Evolutionary conservation across 1,140 invertebrate genomes (phyloP).

Genomic region (Elymnias hypermnestra): DNA sequence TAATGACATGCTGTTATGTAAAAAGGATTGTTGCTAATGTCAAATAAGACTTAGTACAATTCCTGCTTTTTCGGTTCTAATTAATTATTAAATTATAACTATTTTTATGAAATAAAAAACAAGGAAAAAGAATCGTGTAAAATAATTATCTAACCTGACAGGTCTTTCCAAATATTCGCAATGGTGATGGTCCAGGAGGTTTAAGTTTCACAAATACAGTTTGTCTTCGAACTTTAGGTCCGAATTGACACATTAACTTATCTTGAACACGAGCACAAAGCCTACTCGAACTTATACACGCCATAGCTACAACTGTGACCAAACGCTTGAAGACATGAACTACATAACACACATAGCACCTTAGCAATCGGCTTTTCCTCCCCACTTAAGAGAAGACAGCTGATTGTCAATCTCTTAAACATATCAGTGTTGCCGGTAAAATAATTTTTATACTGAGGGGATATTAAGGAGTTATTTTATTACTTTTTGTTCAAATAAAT

Average conservation of each 20-base stretch:
- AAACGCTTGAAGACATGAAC: constrained; percentile 72
- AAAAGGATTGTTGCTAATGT: constrained; percentile 36
- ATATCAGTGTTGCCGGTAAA: constrained; percentile 33
- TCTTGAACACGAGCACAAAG: constrained; percentile 85
- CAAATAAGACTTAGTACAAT: constrained; percentile 4
- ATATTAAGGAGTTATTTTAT: neutral
- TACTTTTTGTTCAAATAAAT: no score
- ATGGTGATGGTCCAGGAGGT: constrained; percentile 74
- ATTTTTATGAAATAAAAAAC: neutral
- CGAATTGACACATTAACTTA: constrained; percentile 84
- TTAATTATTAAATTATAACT: neutral
- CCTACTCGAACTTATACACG: constrained; percentile 86
- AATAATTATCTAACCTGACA: constrained; percentile 70
- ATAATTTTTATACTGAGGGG: neutral
- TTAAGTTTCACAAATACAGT: constrained; percentile 80
- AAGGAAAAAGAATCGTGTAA: constrained; percentile 21
- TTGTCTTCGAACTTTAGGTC: constrained; percentile 80
- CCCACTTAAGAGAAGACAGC: constrained; percentile 72
- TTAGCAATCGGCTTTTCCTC: constrained; percentile 60
- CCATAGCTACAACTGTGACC: constrained; percentile 84
- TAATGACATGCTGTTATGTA: constrained; percentile 70
- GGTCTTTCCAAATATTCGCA: constrained; percentile 74
- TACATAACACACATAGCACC: constrained; percentile 58
- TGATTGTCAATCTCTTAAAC: constrained; percentile 49
- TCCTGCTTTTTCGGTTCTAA: neutral